A percentile compares a stretch with the other conserved stretches of the same genome.
These are phyloP conservation scores for Deroptyus accipitrinus DNA, from an alignment of 2,113 vertebrate genomes.

Conservation along the genomic window DNA sequence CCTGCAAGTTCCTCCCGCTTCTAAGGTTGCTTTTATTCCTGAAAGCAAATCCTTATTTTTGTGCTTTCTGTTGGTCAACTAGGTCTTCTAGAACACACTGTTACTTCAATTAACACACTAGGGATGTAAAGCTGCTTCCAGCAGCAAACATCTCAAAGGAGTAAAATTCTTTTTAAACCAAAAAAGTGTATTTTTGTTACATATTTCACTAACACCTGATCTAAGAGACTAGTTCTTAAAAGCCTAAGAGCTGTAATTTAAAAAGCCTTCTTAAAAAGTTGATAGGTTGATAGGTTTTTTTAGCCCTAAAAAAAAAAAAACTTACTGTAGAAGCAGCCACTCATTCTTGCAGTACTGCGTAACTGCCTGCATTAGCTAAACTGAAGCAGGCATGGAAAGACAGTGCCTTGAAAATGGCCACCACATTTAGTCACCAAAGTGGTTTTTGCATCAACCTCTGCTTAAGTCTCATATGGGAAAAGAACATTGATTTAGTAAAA, in stretches of 20 bases:
- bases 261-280: neutral
- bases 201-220: neutral
- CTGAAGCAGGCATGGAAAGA: neutral
- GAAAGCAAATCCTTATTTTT: neutral
- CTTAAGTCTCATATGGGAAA: neutral
- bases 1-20: neutral
- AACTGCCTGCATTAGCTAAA: neutral
- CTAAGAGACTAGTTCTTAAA: neutral
- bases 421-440: neutral
- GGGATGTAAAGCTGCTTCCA: neutral
- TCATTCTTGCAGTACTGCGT: neutral
- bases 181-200: neutral
- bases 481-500: neutral
- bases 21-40: neutral
- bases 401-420: neutral
- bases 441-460: neutral
- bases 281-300: neutral
- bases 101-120: neutral
- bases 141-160: neutral
- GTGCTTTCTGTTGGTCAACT: neutral
- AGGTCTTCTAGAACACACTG: neutral
- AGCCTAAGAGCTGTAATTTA: neutral
- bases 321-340: neutral
- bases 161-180: neutral
- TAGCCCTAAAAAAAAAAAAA: neutral